Base-by-base conservation (phyloP, 2,888 invertebrate genomes). In the Octonoba sinensis region DNA sequence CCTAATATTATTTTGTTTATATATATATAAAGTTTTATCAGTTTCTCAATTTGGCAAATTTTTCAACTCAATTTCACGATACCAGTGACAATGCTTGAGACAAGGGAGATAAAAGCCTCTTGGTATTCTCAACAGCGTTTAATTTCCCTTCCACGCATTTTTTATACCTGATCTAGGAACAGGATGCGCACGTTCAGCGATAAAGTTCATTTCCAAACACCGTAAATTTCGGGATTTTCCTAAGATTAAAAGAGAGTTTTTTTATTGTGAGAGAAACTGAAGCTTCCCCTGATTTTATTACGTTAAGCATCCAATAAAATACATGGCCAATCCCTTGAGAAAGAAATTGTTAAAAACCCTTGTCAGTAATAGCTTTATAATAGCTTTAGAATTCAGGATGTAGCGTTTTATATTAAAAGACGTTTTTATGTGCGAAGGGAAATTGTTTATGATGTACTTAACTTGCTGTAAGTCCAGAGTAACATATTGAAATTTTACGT, bases 221-320 rank as follows among this genome's bases (percentile, higher is more conserved):
- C 70, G 64, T 77, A 77, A 77, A 77, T 62, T 36, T 76, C 54
- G 69, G 76, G 76, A 76, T 76, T 76, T 76, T 27, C 60, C 60
- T 69, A 62, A 76, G 76, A 76, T 76, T 76, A 76, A 76, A 76
- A 36, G 69, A 22, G 54, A 18, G 36, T 69, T 76, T 76, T 76
- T 76, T 62, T 54, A 47, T 60, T 60, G 60, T 22, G 22, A 24
- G 60, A 24, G 36, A n/a, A 36, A 44, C 36, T 16, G 16, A 36
- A 62, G 12, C 13, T 49, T 27, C 60, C 46, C 27, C 24, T 60
- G 54, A 62, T 76, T 76, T 69, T 76, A 76, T 69, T 69, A 76
- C 46, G 54, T 13, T 62, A 56, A 60, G 60, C 51, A 22, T 22
- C 6, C 16, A 13, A n/a, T n/a, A 18, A 18, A 54, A 18, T 54